phyloP scores from a whole-genome alignment of 2,888 invertebrate species.

The Philaethria dido region DNA sequence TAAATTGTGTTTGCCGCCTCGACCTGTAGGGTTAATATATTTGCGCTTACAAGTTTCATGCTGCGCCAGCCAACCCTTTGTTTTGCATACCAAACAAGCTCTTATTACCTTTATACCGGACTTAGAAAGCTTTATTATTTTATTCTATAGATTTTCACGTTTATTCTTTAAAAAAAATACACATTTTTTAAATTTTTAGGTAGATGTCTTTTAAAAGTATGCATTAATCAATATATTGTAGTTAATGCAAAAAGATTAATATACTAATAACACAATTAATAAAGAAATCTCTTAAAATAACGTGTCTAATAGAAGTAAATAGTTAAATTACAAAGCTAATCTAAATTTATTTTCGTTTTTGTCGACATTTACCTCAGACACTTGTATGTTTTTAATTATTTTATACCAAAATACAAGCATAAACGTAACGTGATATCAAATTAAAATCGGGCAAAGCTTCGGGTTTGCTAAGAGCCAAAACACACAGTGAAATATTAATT shows the following conservation, averaged over 20 bases:
- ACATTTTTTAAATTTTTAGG: not conserved
- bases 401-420: constrained; percentile 25
- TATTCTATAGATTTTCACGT: not conserved
- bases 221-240: too few relatives aligned
- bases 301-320: not conserved
- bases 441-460: constrained; percentile 54
- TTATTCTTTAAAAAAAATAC: too few relatives aligned
- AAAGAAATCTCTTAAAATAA: not conserved
- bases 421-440: constrained; percentile 49
- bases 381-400: constrained; percentile 36
- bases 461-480: constrained; percentile 55
- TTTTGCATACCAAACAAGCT: constrained; percentile 23
- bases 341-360: not conserved
- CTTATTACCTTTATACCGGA: constrained; percentile 2
- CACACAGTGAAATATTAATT: constrained; percentile 64
- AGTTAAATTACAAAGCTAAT: not conserved
- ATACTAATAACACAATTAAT: not conserved
- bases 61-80: constrained; percentile 17
- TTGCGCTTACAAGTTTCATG: constrained; percentile 19
- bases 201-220: too few relatives aligned
- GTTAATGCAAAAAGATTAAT: not conserved
- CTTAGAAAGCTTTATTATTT: constrained; percentile 4
- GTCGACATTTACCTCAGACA: not conserved
- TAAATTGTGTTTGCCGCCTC: constrained; percentile 31
- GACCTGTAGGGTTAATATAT: constrained; percentile 30